Evolutionary conservation across 2,797 vertebrate species (phyloP), one percentile per base, ranked within the genome.

Genomic region (Esox masquinongy): DNA sequence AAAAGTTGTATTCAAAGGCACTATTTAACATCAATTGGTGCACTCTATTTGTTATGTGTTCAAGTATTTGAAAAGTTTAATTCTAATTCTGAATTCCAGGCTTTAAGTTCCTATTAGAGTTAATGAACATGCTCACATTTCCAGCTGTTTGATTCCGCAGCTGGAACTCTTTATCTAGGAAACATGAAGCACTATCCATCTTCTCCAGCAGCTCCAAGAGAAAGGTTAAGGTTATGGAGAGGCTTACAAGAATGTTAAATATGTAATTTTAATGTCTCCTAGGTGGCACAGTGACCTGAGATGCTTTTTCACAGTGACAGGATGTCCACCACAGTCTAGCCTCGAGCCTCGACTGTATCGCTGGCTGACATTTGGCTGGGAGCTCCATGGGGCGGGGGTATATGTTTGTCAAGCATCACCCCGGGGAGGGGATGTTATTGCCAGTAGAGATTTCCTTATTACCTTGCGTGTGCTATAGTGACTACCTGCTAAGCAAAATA

Each of bases 101-200:
- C 31, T n/a, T 72, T 59, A 17, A 73, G 61, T 43, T 31, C 39
- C 61, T 24, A 61, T 61, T 17, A 43, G 71, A 61, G 71, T 34
- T 9, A 78, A 50, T 71, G 22, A 24, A 59, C 72, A 12, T 74
- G 75, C 76, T 83, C 71, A 63, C 81, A 74, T 75, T 86, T 29
- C 0, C 49, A 74, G 24, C 47, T 68, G 73, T 90, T 85, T 85
- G 79, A 83, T 87, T 83, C 81, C 24, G n/a, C 43, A 1, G 16
- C 16, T 82, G 83, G 74, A 83, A 85, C 56, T 72, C 69, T 85
- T 73, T 8, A 31, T 69, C 78, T 73, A 68, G 68, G 74, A 19
- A 79, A 85, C 76, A 80, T 86, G 74, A 85, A 88, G 84, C 80
- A 39, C 76, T 51, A 67, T 79, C 70, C 78, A 26, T 73, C 71